Conservation (phyloP, 2,888 invertebrate species). For the Aphidius colemani region DNA sequence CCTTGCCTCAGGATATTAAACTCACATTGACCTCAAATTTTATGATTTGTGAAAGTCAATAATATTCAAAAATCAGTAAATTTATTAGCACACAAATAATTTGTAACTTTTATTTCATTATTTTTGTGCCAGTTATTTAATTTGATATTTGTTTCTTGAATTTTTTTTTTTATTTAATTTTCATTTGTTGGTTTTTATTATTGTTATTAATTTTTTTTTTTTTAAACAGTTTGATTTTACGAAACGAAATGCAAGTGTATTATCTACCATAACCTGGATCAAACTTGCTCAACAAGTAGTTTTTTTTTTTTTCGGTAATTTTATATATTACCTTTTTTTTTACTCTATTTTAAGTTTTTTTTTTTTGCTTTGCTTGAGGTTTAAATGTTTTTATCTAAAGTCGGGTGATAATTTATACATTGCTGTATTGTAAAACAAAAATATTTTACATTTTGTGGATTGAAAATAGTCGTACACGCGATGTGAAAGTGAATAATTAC, state of each 20-base stretch:
- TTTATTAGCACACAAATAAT: constrained; percentile 7
- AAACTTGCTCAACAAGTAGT: constrained; percentile 31
- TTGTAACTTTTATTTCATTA: background rate
- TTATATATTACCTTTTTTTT: constrained; percentile 1
- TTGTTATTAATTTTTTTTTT: constrained; percentile 6
- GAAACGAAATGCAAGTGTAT: too few species aligned
- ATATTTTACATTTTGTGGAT: too few species aligned
- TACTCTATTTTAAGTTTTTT: background rate
- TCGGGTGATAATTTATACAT: constrained; percentile 23
- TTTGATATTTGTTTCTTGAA: background rate
- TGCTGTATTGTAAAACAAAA: too few species aligned
- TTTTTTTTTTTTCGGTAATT: constrained; percentile 1
- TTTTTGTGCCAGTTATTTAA: background rate
- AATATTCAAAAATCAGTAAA: background rate
- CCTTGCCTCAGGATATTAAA: constrained; percentile 49
- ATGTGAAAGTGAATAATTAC: constrained; percentile 49
- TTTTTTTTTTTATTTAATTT: constrained; percentile 1
- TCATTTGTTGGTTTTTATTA: too few species aligned
- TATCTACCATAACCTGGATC: constrained; percentile 41
- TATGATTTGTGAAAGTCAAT: too few species aligned
- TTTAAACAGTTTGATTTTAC: background rate
- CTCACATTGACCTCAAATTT: constrained; percentile 10
- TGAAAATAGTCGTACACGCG: constrained; percentile 37
- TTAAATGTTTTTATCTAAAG: constrained; percentile 17
- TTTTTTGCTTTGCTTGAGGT: constrained; percentile 13